phyloP scores from a whole-genome alignment of 2,797 vertebrate species.

The Pitangus sulphuratus region DNA sequence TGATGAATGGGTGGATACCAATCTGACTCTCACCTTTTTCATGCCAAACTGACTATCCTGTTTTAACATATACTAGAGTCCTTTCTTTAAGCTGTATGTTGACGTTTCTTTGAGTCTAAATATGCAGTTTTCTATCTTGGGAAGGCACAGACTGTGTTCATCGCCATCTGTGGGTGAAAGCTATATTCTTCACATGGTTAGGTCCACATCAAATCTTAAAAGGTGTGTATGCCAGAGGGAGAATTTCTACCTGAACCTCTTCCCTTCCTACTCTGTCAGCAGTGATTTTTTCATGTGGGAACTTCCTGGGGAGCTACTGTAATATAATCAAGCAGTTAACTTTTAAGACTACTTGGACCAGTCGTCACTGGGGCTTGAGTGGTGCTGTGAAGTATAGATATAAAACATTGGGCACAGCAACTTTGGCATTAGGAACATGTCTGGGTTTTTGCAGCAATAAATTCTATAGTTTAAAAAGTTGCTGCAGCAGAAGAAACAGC shows the following conservation, averaged over 20 bases:
- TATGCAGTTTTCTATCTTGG: background rate
- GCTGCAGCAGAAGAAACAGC: background rate
- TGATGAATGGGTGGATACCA: background rate
- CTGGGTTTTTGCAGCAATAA: background rate
- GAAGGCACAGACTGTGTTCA: background rate
- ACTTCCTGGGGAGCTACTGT: background rate
- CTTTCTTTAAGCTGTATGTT: background rate
- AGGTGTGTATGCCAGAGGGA: background rate
- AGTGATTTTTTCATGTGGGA: background rate
- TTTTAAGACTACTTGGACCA: background rate
- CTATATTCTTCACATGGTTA: background rate
- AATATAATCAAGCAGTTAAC: background rate
- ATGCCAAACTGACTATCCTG: background rate
- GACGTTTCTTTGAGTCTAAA: background rate
- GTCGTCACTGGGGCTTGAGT: background rate
- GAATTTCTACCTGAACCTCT: background rate
- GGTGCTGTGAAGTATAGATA: background rate
- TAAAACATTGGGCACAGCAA: background rate
- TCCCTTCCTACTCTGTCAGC: background rate
- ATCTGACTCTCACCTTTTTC: constrained; percentile 12
- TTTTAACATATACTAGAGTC: background rate
- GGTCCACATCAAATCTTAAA: background rate
- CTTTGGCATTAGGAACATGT: background rate
- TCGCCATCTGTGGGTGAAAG: constrained; percentile 29
- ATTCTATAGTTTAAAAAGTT: background rate